phyloP scores from a whole-genome alignment of 37 sponge, comb jelly and placozoan genomes.

The Hexactinellida sp. region DNA sequence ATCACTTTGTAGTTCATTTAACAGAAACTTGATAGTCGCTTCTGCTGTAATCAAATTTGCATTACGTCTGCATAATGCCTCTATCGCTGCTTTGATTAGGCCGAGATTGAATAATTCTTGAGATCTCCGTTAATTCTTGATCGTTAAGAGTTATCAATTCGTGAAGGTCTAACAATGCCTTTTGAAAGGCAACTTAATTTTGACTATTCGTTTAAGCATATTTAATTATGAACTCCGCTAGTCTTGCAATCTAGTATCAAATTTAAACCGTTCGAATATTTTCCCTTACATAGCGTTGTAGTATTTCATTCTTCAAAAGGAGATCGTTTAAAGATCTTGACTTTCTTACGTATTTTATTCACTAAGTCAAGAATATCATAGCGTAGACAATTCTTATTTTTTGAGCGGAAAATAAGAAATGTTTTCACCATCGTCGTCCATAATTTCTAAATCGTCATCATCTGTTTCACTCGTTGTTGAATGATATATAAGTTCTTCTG shows the following conservation, averaged over 20 bases:
- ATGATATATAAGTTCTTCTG: not conserved
- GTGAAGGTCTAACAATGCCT: not conserved
- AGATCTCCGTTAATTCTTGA: not conserved
- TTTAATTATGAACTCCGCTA: not conserved
- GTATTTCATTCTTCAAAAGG: not conserved
- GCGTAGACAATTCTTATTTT: constrained; percentile 10
- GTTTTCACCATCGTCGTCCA: not conserved
- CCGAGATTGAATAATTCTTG: not conserved
- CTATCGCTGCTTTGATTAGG: not conserved
- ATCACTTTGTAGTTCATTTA: not conserved
- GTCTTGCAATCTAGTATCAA: not conserved
- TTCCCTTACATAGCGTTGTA: not conserved
- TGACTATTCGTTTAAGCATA: not conserved
- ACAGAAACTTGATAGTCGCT: not conserved
- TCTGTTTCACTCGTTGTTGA: not conserved
- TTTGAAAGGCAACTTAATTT: not conserved
- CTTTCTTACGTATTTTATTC: not conserved
- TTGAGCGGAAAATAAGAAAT: not conserved
- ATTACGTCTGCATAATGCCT: not conserved
- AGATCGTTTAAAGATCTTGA: not conserved
- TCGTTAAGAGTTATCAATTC: not conserved
- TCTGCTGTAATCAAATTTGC: not conserved
- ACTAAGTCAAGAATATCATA: constrained; percentile 8
- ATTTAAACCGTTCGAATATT: not conserved
- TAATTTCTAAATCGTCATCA: not conserved